Conservation (phyloP, 1,140 invertebrate species). For the Pomacea maculata region DNA sequence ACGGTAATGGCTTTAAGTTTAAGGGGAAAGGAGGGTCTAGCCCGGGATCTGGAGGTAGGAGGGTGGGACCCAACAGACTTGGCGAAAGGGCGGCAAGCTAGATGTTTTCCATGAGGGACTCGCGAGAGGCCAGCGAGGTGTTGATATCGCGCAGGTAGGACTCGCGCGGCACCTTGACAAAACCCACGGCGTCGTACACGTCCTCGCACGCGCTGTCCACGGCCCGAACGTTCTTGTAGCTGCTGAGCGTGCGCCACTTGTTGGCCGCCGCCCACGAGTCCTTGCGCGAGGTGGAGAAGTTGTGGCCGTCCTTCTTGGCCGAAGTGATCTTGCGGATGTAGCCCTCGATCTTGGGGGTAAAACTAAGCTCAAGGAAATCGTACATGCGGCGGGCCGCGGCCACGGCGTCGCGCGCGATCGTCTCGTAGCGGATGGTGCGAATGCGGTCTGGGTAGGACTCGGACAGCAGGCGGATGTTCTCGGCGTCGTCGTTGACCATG, state of each 20-base stretch:
- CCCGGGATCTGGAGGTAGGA: no score
- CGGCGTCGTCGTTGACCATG: conserved; percentile 20
- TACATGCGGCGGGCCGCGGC: conserved; percentile 10
- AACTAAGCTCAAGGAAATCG: conserved; percentile 19
- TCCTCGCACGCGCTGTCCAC: conserved; percentile 20
- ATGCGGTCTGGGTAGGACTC: conserved; percentile 17
- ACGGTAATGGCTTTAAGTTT: no score
- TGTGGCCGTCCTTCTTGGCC: conserved; percentile 21
- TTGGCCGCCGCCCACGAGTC: conserved; percentile 24
- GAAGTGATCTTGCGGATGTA: conserved; percentile 18
- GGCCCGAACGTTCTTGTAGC: conserved; percentile 11
- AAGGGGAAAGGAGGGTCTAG: no score
- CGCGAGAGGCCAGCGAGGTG: conserved; percentile 8
- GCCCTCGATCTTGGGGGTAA: conserved; percentile 13
- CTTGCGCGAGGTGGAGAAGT: conserved; percentile 21
- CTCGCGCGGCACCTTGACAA: conserved; percentile 17
- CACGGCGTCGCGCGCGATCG: conserved; percentile 17
- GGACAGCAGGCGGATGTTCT: background rate
- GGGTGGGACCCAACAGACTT: no score
- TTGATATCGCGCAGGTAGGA: conserved; percentile 13
- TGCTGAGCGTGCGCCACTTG: conserved; percentile 19
- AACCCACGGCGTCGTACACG: conserved; percentile 15
- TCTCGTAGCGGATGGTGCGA: conserved; percentile 23
- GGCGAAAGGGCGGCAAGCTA: background rate
- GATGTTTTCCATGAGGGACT: conserved; percentile 16